Conservation (phyloP, 2,797 vertebrate species). For the Gadopsis marmoratus region DNA sequence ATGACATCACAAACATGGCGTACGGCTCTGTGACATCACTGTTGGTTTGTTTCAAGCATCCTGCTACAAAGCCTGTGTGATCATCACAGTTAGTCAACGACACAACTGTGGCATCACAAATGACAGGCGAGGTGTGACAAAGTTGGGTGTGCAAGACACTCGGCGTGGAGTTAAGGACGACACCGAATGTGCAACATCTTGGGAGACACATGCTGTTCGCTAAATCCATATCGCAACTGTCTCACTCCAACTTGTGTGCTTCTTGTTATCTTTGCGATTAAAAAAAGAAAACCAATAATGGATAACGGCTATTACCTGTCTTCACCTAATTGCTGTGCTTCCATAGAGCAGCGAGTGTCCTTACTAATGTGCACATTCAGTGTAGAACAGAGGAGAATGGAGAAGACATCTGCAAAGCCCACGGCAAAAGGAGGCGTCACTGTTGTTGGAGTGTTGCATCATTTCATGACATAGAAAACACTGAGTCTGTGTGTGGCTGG, state of each 20-base stretch:
- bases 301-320: conserved; percentile 4
- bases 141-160: conserved; percentile 10
- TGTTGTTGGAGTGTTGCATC: conserved; percentile 21
- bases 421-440: conserved; percentile 34
- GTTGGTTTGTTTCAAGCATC: conserved; percentile 12
- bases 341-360: conserved; percentile 22
- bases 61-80: conserved; percentile 43
- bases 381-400: conserved; percentile 7
- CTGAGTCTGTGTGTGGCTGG: background rate
- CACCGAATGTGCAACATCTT: conserved; percentile 16
- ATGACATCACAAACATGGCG: conserved; percentile 15
- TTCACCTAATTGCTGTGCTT: conserved; percentile 50
- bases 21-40: conserved; percentile 39
- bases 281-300: conserved; percentile 1
- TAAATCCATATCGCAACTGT: background rate
- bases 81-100: conserved; percentile 25
- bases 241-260: conserved; percentile 38
- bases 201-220: background rate
- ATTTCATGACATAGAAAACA: conserved; percentile 18
- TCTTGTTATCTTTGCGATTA: conserved; percentile 28
- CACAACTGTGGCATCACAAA: conserved; percentile 23
- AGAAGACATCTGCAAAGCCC: conserved; percentile 26
- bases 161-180: background rate
- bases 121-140: conserved; percentile 39
- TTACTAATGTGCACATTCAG: conserved; percentile 32